phyloP scores from a whole-genome alignment of 53 echinoderm and acorn worm genomes.

The Echinarachnius parma region DNA sequence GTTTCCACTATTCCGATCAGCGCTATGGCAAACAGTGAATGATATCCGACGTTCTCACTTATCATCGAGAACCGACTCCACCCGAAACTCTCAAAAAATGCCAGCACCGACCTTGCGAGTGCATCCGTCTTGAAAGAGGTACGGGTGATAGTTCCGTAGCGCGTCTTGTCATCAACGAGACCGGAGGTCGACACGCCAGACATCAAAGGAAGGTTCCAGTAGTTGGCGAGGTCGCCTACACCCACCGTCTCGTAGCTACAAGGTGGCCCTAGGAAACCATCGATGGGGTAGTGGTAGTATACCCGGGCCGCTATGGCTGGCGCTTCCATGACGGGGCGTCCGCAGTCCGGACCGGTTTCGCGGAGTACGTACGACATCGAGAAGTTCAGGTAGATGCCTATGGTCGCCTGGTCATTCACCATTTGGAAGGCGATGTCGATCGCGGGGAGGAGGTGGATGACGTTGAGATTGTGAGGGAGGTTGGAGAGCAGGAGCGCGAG shows the following conservation, averaged over 20 bases:
- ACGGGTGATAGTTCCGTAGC: conserved; percentile 51
- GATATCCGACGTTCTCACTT: too few relatives aligned
- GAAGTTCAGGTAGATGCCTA: conserved; percentile 23
- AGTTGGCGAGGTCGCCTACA: conserved; percentile 52
- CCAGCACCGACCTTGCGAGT: conserved; percentile 10
- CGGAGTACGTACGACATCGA: conserved; percentile 21
- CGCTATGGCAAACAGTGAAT: too few relatives aligned
- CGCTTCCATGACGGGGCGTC: conserved; percentile 34
- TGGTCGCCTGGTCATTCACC: conserved; percentile 14
- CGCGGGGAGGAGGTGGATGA: conserved; percentile 31
- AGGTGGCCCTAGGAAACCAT: conserved; percentile 53
- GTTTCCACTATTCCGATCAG: too few relatives aligned
- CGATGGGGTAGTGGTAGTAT: background rate
- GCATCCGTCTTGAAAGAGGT: conserved; percentile 36
- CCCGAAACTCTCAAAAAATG: conserved; percentile 7
- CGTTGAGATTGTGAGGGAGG: conserved; percentile 11
- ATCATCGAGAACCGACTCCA: conserved; percentile 32
- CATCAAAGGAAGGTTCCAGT: conserved; percentile 64
- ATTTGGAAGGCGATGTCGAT: conserved; percentile 51
- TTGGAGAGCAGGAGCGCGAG: conserved; percentile 10
- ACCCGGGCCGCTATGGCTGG: conserved; percentile 25
- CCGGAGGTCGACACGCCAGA: conserved; percentile 45
- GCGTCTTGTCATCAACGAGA: conserved; percentile 18
- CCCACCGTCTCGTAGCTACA: conserved; percentile 33
- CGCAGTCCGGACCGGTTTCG: conserved; percentile 37